Conservation (phyloP, 2,797 vertebrate genomes). For the Diplodus puntazzo region DNA sequence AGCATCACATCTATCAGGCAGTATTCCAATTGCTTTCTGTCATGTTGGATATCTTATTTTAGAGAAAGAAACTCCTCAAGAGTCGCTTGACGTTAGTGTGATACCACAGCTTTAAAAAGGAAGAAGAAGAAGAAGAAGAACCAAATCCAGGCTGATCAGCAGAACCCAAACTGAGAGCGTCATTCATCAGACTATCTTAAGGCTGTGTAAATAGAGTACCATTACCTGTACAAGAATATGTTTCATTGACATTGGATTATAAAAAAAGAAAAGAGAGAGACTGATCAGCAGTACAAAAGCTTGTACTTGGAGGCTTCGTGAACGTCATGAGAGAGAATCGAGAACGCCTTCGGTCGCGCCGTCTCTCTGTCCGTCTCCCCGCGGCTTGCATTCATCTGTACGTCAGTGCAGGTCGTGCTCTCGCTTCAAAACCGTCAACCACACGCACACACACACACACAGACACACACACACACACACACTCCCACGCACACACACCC, state of each 20-base stretch:
- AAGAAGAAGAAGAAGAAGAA: slow-evolving; percentile 4
- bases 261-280: slow-evolving; percentile 22
- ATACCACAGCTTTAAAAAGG: slow-evolving; percentile 30
- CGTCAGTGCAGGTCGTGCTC: slow-evolving; percentile 63
- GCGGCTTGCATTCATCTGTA: slow-evolving; percentile 44
- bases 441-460: slow-evolving; percentile 9
- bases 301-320: slow-evolving; percentile 67
- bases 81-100: slow-evolving; percentile 4
- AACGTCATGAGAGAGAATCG: slow-evolving; percentile 41
- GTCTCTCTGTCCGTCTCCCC: slow-evolving; percentile 35
- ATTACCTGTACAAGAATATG: slow-evolving; percentile 69
- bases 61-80: slow-evolving; percentile 8
- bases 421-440: slow-evolving; percentile 31
- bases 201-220: slow-evolving; percentile 76
- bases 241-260: slow-evolving; percentile 57
- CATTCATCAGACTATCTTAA: slow-evolving; percentile 69
- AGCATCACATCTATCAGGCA: slow-evolving; percentile 28
- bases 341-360: slow-evolving; percentile 36
- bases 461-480: slow-evolving; percentile 27
- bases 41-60: slow-evolving; percentile 5
- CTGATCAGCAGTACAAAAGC: slow-evolving; percentile 66
- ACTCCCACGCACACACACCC: slow-evolving; percentile 30
- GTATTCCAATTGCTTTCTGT: slow-evolving; percentile 5
- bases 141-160: slow-evolving; percentile 31
- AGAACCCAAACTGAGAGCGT: slow-evolving; percentile 35